phyloP scores from a whole-genome alignment of 1,140 invertebrate genomes.

The Cardiocondyla obscurior region DNA sequence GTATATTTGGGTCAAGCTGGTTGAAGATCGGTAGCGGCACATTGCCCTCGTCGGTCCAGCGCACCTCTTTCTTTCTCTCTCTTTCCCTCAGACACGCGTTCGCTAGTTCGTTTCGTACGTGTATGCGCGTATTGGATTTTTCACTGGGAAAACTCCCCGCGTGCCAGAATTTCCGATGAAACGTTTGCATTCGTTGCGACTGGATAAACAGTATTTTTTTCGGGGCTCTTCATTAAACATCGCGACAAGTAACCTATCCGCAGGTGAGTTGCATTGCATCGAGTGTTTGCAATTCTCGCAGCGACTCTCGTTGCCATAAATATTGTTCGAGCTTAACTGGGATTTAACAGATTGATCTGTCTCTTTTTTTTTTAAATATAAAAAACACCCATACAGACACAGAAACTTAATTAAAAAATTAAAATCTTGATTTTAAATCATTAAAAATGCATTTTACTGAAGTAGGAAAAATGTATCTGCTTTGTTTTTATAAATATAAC shows the following conservation, averaged over 20 bases:
- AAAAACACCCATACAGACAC: neutral
- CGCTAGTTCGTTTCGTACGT: conserved; percentile 21
- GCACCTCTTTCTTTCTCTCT: neutral
- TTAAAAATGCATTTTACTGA: neutral
- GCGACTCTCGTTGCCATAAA: conserved; percentile 18
- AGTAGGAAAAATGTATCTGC: neutral
- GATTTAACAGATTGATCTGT: conserved; percentile 15
- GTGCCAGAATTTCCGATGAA: conserved; percentile 51
- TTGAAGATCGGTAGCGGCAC: conserved; percentile 42
- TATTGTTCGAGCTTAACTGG: conserved; percentile 23
- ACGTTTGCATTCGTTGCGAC: conserved; percentile 52
- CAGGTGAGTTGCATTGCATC: neutral
- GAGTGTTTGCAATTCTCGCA: conserved; percentile 33
- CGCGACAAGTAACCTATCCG: conserved; percentile 40
- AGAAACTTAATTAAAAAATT: neutral
- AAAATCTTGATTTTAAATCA: neutral
- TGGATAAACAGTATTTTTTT: conserved; percentile 51
- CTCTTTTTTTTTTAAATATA: neutral
- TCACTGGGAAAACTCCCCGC: conserved; percentile 31
- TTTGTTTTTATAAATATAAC: neutral
- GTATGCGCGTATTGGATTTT: conserved; percentile 57
- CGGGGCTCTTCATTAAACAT: conserved; percentile 45
- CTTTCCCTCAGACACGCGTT: neutral
- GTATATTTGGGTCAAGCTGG: conserved; percentile 60
- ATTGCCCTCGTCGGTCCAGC: conserved; percentile 2